Evolutionary conservation across 1,140 invertebrate genomes (phyloP), one percentile per base, ranked within the genome.

Genomic region (Cydia strobilella): DNA sequence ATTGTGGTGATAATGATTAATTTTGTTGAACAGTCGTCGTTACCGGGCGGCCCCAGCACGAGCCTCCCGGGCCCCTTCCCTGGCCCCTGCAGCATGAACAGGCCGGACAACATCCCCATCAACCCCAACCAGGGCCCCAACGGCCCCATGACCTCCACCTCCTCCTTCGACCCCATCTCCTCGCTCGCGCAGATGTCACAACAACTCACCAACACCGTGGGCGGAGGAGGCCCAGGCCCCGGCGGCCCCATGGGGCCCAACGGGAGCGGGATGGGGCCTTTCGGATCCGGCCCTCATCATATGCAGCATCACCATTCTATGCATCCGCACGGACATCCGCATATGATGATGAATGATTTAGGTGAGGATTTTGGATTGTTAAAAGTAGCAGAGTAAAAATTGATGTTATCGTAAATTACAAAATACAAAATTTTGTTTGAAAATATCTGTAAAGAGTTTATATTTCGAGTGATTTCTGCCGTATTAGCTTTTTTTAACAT

Each of bases 141-240:
- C 63, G 91, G 90, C 15, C 90, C 90, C 69, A 86, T 91, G 86
- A 86, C 88, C 5, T 94, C 95, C 80, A 94, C 95, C 77, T 95
- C 94, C 65, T 94, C 94, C 79, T 98, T 98, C 90, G 98, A 98
- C 94, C 97, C 98, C 0, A 98, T 98, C 79, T 97, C 97, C 15
- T 98, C 98, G 3, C 94, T 98, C 82, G 97, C 97, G 25, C 97
- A 98, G 89, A 98, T 98, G 98, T 97, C 96, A 72, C 97, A 98
- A 83, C 97, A 98, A 84, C 88, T 98, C 25, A 97, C 97, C 2
- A 97, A 96, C 82, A 96, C 94, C 5, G 93, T 92, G 27, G 93
- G 89, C 10, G 88, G 93, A 2, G 94, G 89, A 51, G 93, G 94
- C 72, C 90, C 94, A 4, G 92, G 90, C 12, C 94, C 94, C 18